Base-by-base conservation (phyloP, 2,888 invertebrate species). In the Stenotaenia linearis region DNA sequence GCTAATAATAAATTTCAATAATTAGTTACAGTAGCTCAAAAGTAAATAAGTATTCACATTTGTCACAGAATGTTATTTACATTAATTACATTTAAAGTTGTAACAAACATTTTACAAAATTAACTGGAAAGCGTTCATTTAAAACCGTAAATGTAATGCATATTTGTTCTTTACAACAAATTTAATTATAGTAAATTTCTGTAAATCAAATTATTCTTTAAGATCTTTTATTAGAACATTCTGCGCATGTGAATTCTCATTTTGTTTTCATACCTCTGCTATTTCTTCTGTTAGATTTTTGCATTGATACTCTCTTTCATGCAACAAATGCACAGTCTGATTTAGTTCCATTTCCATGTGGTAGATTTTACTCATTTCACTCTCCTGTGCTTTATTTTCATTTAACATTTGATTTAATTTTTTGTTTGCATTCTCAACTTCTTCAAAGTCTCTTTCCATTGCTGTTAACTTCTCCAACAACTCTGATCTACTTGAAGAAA, bases 211-310 rank as follows among this genome's bases (percentile, higher is more conserved):
- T n/a, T n/a, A n/a, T n/a, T n/a, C n/a, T n/a, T n/a, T n/a, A n/a
- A n/a, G n/a, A n/a, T n/a, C n/a, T n/a, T n/a, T n/a, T n/a, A n/a
- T n/a, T n/a, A n/a, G n/a, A n/a, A n/a, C n/a, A n/a, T n/a, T n/a
- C n/a, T n/a, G n/a, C n/a, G n/a, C n/a, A n/a, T n/a, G n/a, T n/a
- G n/a, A n/a, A 32, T 32, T 32, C 9, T 32, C 32, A 6, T 4
- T 32, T 4, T 32, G 5, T 75, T 21, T 75, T 75, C 7, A 82
- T 82, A 87, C 87, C 84, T 89, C 92, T 82, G 93, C 93, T 78
- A 96, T 87, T 85, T 96, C 95, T 84, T 93, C 89, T 0, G 94
- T 94, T 80, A 96, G 88, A 85, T 95, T 95, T 84, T 95, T 95
- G 85, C 93, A 93, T 0, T 93, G 89, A 80, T 95, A 92, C 83